Evolutionary conservation across 2,113 vertebrate genomes (phyloP).

Genomic region (Machaerirhynchus nigripectus): DNA sequence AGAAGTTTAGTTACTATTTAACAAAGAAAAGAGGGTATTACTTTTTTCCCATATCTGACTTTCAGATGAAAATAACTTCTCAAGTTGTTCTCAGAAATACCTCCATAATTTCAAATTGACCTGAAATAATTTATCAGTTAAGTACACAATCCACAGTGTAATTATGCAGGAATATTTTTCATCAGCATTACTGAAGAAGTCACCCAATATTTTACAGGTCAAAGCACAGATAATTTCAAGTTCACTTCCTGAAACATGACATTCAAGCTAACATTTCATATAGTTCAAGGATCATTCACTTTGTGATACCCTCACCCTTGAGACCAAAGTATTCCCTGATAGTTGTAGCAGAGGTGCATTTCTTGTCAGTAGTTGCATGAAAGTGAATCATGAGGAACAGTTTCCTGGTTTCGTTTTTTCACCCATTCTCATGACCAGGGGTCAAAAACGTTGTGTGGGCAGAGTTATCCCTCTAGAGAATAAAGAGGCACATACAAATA

Average conservation of each 20-base stretch:
- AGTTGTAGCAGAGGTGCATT: neutral
- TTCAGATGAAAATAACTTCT: neutral
- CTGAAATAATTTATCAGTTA: neutral
- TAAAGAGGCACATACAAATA: neutral
- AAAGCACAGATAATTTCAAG: neutral
- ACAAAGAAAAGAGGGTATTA: neutral
- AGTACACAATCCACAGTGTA: neutral
- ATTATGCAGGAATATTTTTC: neutral
- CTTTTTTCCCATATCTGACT: neutral
- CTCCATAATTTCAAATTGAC: neutral
- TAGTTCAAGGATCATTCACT: neutral
- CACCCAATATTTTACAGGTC: neutral
- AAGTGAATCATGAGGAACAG: neutral
- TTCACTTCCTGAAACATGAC: neutral
- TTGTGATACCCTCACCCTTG: neutral
- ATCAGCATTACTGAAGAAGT: neutral
- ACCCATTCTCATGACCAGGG: neutral
- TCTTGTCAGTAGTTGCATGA: neutral
- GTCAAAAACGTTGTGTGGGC: neutral
- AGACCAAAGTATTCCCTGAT: neutral
- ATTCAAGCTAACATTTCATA: neutral
- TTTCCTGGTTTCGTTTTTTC: accelerated
- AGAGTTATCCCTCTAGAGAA: neutral
- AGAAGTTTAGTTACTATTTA: neutral
- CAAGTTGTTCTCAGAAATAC: neutral